Percentiles rank a stretch among this genome's conserved stretches.
Evolutionary conservation across 1,140 invertebrate genomes (phyloP).

Genomic region (Oedothorax gibbosus): DNA sequence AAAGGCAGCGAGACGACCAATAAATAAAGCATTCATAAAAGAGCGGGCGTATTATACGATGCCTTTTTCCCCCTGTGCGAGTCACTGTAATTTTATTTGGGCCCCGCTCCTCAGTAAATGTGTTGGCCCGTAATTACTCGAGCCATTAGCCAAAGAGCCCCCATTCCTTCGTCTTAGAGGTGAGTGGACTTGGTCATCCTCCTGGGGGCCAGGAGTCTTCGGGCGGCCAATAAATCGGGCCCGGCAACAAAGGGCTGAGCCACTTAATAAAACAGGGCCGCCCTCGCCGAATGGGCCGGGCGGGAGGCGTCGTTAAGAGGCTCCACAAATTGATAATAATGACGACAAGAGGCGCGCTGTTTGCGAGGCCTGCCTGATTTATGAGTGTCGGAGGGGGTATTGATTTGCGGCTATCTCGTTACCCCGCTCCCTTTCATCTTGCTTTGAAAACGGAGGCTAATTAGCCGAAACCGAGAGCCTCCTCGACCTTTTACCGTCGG

Average conservation of each 20-base stretch:
- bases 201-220: slow-evolving; percentile 36
- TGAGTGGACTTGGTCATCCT: slow-evolving; percentile 49
- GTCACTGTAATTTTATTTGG: slow-evolving; percentile 56
- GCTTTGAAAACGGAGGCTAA: slow-evolving; percentile 55
- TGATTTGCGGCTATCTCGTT: slow-evolving; percentile 59
- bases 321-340: slow-evolving; percentile 59
- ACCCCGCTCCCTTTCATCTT: slow-evolving; percentile 47
- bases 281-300: slow-evolving; percentile 41
- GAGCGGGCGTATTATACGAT: slow-evolving; percentile 38
- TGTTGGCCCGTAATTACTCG: slow-evolving; percentile 54
- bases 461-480: slow-evolving; percentile 56
- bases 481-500: slow-evolving; percentile 54
- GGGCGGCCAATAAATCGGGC: slow-evolving; percentile 52
- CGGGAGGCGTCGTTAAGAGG: slow-evolving; percentile 50
- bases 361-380: slow-evolving; percentile 39
- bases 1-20: not conserved
- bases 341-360: slow-evolving; percentile 49
- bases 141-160: slow-evolving; percentile 45
- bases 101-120: slow-evolving; percentile 36
- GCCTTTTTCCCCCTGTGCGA: slow-evolving; percentile 19
- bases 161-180: slow-evolving; percentile 42
- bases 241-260: slow-evolving; percentile 58
- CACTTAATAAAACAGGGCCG: slow-evolving; percentile 57
- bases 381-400: slow-evolving; percentile 46
- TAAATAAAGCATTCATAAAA: slow-evolving; percentile 60